Percentiles rank a stretch among this genome's conserved stretches.
These are phyloP conservation scores for Chamaetylas fuelleborni DNA, from an alignment of 2,113 vertebrate species.

Conservation along the genomic window DNA sequence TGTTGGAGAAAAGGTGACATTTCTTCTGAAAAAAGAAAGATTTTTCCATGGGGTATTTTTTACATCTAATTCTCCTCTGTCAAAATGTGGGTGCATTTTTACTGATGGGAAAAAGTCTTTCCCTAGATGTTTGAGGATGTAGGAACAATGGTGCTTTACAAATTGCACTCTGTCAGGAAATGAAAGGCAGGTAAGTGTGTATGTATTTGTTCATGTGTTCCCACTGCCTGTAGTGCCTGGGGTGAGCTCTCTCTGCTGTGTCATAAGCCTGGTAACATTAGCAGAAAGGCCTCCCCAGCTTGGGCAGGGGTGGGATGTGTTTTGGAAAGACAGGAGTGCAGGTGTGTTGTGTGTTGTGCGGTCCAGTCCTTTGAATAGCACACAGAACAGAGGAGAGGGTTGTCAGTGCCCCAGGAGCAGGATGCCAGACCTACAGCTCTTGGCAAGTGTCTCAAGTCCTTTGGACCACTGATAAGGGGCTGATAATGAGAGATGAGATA, in stretches of 20 bases:
- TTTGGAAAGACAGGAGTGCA: neutral
- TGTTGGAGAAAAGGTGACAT: neutral
- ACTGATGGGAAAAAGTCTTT: neutral
- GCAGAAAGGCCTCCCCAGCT: neutral
- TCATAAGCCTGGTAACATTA: neutral
- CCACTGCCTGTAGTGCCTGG: neutral
- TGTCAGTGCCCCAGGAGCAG: neutral
- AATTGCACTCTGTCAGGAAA: neutral
- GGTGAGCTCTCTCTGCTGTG: neutral
- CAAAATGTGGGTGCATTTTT: neutral
- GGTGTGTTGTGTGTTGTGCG: accelerated
- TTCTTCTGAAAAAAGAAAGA: neutral
- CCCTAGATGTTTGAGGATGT: neutral
- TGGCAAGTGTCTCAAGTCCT: neutral
- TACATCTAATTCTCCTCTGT: neutral
- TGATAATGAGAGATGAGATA: neutral
- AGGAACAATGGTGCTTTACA: neutral
- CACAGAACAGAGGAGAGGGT: neutral
- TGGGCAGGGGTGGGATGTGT: neutral
- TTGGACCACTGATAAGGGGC: neutral
- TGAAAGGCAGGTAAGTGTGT: neutral
- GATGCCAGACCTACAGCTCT: neutral
- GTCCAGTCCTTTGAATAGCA: neutral
- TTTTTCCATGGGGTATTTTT: neutral
- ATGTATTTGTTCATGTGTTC: neutral